Base-by-base conservation (phyloP, 1,140 invertebrate species). In the Pogonomyrmex barbatus region DNA sequence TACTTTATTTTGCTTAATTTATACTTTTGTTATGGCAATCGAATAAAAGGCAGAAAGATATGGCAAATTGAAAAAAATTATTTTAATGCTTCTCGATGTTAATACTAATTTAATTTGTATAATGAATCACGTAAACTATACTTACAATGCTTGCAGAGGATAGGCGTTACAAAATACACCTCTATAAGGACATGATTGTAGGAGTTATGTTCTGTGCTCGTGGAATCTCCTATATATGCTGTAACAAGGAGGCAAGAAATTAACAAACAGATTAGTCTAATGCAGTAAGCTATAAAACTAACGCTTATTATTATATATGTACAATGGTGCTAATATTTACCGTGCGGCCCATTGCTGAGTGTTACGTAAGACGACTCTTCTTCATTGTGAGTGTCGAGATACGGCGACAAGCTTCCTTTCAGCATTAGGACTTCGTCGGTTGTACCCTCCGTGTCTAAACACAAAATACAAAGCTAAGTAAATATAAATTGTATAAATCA, bases 71-170 rank as follows among this genome's bases (percentile, higher is more conserved):
- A 60, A 42, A 63, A 24, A 78, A 83, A 36, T 77, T 78, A n/a
- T 4, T 47, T 54, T 58, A 33, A 50, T n/a, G 10, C 12, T 67
- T n/a, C 12, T 68, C 24, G 24, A 68, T 5, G 12, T 50, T 39
- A 17, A 39, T 36, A 12, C 10, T 33, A 71, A 8, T 9, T 70
- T 45, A 56, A 56, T 81, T 47, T 3, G 52, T 2, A 24, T 52
- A 70, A 70, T 30, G 0, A 71, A 33, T 24, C 12, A 50, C 14
- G 12, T 45, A 36, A 70, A 39, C 9, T 36, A 8, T 92, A 96
- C 95, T 95, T 93, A 96, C 95, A 96, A 88, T 95, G 95, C 85
- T 93, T 90, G 88, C 95, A 96, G n/a, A 96, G 89, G 85, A 96
- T 92, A 83, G 95, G 95, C 81, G 93, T 95, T 90, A 95, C 89